Percentiles rank a stretch among this genome's conserved stretches.
phyloP scores from a whole-genome alignment of 2,113 vertebrate species.

The Chitala chitala region DNA sequence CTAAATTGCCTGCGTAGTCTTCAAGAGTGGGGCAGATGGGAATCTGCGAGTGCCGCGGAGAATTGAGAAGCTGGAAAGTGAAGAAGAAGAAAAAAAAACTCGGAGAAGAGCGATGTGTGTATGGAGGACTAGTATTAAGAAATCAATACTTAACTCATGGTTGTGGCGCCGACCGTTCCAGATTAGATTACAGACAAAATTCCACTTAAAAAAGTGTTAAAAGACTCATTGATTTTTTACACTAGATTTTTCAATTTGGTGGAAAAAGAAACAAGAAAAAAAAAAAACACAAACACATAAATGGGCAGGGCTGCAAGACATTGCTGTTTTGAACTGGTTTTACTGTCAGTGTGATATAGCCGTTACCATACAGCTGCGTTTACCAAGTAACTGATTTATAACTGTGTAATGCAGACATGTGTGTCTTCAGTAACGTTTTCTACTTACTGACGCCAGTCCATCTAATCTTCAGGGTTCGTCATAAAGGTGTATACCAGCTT shows the following conservation, averaged over 20 bases:
- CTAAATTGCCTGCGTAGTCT: constrained; percentile 22
- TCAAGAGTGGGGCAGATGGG: constrained; percentile 29
- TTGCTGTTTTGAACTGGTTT: background rate
- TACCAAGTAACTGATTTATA: background rate
- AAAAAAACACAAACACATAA: constrained; percentile 2
- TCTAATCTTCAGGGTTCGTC: too few species aligned
- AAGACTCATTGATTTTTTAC: constrained; percentile 20
- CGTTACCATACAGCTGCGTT: background rate
- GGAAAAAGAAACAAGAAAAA: background rate
- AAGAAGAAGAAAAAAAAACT: background rate
- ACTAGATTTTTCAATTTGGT: constrained; percentile 7
- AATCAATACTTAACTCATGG: constrained; percentile 36
- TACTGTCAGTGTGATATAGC: background rate
- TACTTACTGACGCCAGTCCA: too few species aligned
- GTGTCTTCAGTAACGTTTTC: too few species aligned
- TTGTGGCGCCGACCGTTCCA: constrained; percentile 9
- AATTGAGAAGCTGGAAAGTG: constrained; percentile 20
- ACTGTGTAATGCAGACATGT: background rate
- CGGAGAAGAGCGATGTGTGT: constrained; percentile 26
- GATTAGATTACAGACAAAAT: constrained; percentile 28
- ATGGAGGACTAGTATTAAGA: constrained; percentile 9
- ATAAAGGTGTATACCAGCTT: too few species aligned
- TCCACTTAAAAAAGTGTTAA: constrained; percentile 30
- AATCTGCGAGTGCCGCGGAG: constrained; percentile 19
- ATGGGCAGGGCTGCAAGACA: background rate